A percentile compares a stretch with the other conserved stretches of the same genome.
phyloP scores from a whole-genome alignment of 2,113 vertebrate genomes.

The Anhinga anhinga region DNA sequence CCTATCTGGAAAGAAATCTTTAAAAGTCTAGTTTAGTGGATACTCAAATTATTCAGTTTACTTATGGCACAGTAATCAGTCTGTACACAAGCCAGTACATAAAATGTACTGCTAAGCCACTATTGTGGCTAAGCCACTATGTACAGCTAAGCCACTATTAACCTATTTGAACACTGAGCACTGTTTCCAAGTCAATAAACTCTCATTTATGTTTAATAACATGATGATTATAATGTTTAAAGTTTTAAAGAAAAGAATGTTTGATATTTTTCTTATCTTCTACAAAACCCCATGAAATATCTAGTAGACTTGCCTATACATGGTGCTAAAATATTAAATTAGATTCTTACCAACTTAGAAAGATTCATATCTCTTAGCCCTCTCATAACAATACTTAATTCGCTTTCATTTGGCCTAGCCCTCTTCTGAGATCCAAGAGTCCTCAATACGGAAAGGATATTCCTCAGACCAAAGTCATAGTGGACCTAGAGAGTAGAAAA shows the following conservation, averaged over 20 bases:
- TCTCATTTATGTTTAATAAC: background rate
- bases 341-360: constrained; percentile 76
- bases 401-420: constrained; percentile 73
- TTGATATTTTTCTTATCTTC: background rate
- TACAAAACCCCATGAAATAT: background rate
- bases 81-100: background rate
- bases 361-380: constrained; percentile 82
- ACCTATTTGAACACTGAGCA: background rate
- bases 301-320: background rate
- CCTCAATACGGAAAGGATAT: constrained; percentile 80
- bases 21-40: background rate
- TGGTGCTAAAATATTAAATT: background rate
- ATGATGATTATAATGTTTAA: background rate
- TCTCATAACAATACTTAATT: constrained; percentile 80
- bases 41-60: background rate
- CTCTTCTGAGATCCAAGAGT: constrained; percentile 80
- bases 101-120: too few relatives aligned
- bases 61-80: background rate
- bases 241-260: background rate
- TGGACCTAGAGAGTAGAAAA: constrained; percentile 68
- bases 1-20: background rate
- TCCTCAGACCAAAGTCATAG: constrained; percentile 82
- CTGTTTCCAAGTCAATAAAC: background rate
- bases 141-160: background rate
- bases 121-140: too few relatives aligned